Base-by-base conservation (phyloP, 2,113 vertebrate species). In the Desmodus rotundus region DNA sequence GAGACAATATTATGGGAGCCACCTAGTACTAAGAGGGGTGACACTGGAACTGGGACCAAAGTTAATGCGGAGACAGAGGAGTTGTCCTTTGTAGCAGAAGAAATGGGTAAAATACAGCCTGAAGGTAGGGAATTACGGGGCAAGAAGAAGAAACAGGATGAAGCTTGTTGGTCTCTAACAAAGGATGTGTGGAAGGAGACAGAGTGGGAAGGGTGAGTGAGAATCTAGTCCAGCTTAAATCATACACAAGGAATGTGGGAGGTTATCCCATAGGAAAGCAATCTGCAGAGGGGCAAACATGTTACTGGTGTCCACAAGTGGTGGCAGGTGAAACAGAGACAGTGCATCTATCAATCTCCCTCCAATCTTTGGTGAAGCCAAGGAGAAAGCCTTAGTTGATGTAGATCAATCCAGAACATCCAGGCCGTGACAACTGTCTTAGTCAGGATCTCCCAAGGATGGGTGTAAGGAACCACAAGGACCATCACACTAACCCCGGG, bases 181-280 rank as follows among this genome's bases (percentile, higher is more conserved):
- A 63, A 93, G 5, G 0, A 11, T 47, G 1, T 81, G 7, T 12
- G 4, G 22, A 77, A 77, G 67, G 17, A 91, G 61, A n/a, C 2
- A 9, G 26, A 17, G 31, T 6, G 12, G 14, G 26, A 65, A 63
- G 15, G 11, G 9, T 45, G 33, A 58, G 4, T 0, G 1, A 4
- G 1, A 56, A 17, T 81, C 33, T 11, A 84, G n/a, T 11, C 7
- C 15, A 52, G 36, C 28, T n/a, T 41, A 31, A 45, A 85, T 63
- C 31, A n/a, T 54, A 54, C 31, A 24, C 26, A 70, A 38, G 43
- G 7, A 41, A 56, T 5, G 0, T 2, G 8, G 43, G 11, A 15
- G 11, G 17, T 36, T n/a, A 19, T 52, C 72, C 8, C 50, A 41
- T 0, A 15, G 47, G 43, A 87, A 91, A 24, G 10, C 10, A 10